Conservation (phyloP, 2,113 vertebrate species). For the Ptilorrhoa leucosticta region DNA sequence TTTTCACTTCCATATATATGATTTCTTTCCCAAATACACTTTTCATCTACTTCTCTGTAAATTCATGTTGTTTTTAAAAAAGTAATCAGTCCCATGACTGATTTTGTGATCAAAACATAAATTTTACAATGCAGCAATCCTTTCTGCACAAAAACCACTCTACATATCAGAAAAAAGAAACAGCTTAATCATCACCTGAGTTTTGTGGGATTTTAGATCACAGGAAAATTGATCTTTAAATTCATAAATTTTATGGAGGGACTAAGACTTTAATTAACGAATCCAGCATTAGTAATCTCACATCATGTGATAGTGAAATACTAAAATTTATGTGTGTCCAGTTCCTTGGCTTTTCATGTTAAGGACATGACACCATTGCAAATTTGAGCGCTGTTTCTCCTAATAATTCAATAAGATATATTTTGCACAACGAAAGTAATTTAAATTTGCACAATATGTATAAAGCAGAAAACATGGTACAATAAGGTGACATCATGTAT, state of each 20-base stretch:
- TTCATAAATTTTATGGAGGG: neutral
- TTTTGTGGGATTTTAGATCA: neutral
- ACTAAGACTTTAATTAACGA: neutral
- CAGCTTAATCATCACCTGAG: neutral
- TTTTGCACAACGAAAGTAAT: constrained; percentile 14
- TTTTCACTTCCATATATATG: neutral
- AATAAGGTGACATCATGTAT: neutral
- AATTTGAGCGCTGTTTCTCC: neutral
- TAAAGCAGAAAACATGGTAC: neutral
- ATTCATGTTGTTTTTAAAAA: neutral
- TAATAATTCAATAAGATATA: neutral
- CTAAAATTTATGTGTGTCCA: neutral
- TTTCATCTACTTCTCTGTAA: neutral
- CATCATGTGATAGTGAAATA: neutral
- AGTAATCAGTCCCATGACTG: neutral
- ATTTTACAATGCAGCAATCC: neutral
- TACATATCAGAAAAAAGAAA: neutral
- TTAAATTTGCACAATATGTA: constrained; percentile 28
- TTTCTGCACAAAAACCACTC: neutral
- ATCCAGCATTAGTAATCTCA: neutral
- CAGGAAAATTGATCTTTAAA: neutral
- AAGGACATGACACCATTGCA: neutral
- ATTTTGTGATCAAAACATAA: neutral
- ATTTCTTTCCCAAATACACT: neutral
- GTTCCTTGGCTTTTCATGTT: neutral